These are phyloP conservation scores for Danaus chrysippus DNA, from an alignment of 2,888 invertebrate genomes.

Conservation along the genomic window DNA sequence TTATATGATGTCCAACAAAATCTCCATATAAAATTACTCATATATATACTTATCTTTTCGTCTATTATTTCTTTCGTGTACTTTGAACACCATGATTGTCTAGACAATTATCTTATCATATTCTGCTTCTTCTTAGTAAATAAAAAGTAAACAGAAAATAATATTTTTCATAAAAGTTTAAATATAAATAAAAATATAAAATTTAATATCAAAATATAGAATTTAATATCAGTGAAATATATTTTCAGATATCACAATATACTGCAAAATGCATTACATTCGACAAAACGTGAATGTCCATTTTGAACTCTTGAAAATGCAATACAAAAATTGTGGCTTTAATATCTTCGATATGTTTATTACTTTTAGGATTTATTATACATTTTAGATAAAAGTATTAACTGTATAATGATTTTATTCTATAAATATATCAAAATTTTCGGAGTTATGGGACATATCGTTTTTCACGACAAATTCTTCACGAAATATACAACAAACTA, in stretches of 20 bases:
- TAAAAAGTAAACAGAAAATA: not conserved
- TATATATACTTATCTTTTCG: no score
- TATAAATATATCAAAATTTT: no score
- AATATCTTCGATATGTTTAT: not conserved
- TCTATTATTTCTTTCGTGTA: no score
- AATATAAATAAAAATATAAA: conserved; percentile 2
- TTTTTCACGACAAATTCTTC: no score
- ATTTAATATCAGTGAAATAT: not conserved
- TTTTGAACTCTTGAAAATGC: conserved; percentile 6
- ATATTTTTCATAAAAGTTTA: not conserved
- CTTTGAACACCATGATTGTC: no score
- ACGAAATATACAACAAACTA: not conserved
- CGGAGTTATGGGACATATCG: not conserved
- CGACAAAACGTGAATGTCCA: conserved; percentile 3
- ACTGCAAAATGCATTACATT: conserved; percentile 1
- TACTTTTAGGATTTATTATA: not conserved
- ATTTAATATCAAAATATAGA: conserved; percentile 3
- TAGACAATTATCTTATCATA: no score
- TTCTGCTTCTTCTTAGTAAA: no score
- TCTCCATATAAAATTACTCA: no score
- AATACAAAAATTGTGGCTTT: conserved; percentile 11
- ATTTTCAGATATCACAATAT: conserved; percentile 6
- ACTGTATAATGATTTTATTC: not conserved
- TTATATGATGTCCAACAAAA: no score
- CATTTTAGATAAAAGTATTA: not conserved